phyloP scores from a whole-genome alignment of 1,140 invertebrate genomes.

The Brachionus sp. region DNA sequence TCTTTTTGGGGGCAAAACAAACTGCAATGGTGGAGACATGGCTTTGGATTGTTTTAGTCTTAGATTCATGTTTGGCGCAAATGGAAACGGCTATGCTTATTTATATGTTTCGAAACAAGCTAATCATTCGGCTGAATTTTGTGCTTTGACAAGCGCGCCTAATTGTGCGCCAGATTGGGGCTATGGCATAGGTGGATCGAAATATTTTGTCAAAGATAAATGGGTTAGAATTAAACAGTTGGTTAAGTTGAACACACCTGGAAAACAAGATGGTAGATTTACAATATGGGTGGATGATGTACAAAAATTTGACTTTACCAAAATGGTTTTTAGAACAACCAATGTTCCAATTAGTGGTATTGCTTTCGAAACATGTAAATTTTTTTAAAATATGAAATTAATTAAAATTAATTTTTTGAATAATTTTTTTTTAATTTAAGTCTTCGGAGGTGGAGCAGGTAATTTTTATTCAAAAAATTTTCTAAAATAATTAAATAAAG shows the following conservation, averaged over 20 bases:
- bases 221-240: constrained; percentile 34
- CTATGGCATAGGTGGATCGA: neutral
- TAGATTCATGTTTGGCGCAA: constrained; percentile 1
- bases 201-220: constrained; percentile 14
- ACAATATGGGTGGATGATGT: constrained; percentile 19
- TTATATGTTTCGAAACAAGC: constrained; percentile 11
- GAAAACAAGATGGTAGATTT: constrained; percentile 5
- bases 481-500: neutral
- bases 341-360: constrained; percentile 24
- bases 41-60: constrained; percentile 27
- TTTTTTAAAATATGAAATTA: neutral
- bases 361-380: constrained; percentile 29
- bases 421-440: neutral
- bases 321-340: constrained; percentile 28
- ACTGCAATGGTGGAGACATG: constrained; percentile 19
- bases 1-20: constrained; percentile 7
- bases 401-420: neutral
- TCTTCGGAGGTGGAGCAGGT: constrained; percentile 23
- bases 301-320: neutral
- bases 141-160: constrained; percentile 1
- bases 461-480: neutral
- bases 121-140: constrained; percentile 25
- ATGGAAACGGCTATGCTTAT: constrained; percentile 17
- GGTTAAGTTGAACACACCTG: neutral
- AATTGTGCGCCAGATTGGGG: constrained; percentile 9